A percentile compares a stretch with the other conserved stretches of the same genome.
These are phyloP conservation scores for Monarcha castaneiventris DNA, from an alignment of 2,113 vertebrate species.

Conservation along the genomic window DNA sequence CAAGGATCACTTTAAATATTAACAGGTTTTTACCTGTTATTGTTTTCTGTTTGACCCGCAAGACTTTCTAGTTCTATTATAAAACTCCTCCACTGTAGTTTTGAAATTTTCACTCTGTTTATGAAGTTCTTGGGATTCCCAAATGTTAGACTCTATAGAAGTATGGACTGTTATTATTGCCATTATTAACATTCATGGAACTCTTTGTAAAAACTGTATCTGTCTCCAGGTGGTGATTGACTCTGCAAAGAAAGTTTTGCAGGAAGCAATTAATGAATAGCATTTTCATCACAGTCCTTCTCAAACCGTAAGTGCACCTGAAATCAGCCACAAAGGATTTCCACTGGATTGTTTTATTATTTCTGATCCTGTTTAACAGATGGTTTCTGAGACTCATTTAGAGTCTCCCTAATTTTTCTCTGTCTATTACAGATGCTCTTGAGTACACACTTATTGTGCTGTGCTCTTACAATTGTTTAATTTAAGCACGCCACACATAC, in stretches of 20 bases:
- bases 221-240: neutral
- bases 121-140: neutral
- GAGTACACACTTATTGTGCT: neutral
- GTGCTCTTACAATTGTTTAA: neutral
- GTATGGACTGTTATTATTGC: neutral
- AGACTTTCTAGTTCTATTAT: neutral
- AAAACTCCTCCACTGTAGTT: neutral
- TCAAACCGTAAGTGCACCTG: neutral
- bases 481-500: neutral
- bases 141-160: neutral
- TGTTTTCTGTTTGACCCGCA: neutral
- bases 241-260: neutral
- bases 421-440: neutral
- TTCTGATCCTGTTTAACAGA: neutral
- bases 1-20: neutral
- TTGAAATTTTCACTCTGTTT: neutral
- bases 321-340: constrained; percentile 1
- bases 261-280: neutral
- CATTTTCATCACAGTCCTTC: constrained; percentile 7
- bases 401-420: neutral
- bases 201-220: neutral
- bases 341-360: neutral
- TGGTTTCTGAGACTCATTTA: neutral
- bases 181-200: neutral
- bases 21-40: neutral